Evolutionary conservation across 2,113 vertebrate genomes (phyloP).

Genomic region (Oreochromis tanganicae): DNA sequence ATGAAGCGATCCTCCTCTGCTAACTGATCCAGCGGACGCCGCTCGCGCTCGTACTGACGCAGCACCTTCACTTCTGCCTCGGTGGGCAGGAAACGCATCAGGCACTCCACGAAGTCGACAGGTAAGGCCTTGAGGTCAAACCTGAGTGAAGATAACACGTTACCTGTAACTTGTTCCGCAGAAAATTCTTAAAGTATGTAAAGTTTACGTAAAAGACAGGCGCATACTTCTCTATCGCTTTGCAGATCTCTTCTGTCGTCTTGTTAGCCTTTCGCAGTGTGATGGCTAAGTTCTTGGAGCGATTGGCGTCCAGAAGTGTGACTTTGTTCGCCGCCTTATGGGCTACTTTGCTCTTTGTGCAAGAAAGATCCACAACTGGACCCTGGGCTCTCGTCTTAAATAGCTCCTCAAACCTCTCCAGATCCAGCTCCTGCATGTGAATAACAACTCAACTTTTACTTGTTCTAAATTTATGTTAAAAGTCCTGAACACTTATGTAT

Average conservation of each 20-base stretch:
- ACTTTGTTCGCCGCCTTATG: conserved; percentile 85
- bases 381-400: conserved; percentile 98
- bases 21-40: conserved; percentile 86
- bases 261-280: conserved; percentile 91
- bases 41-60: conserved; percentile 87
- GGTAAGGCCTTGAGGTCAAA: conserved; percentile 88
- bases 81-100: conserved; percentile 92
- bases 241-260: conserved; percentile 89
- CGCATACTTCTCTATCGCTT: conserved; percentile 87
- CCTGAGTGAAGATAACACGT: conserved; percentile 52
- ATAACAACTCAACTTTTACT: background rate
- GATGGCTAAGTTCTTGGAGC: conserved; percentile 96
- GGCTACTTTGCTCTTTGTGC: conserved; percentile 85
- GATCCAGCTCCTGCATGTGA: conserved; percentile 82
- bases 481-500: accelerated
- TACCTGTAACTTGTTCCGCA: background rate
- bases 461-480: background rate
- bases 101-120: conserved; percentile 92
- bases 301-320: conserved; percentile 88
- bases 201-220: background rate
- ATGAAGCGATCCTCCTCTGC: conserved; percentile 93
- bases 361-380: conserved; percentile 81
- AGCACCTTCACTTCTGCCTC: conserved; percentile 84
- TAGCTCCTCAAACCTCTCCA: conserved; percentile 94
- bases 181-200: accelerated